Evolutionary conservation across 2,113 vertebrate genomes (phyloP).

Genomic region (Pogona vitticeps): DNA sequence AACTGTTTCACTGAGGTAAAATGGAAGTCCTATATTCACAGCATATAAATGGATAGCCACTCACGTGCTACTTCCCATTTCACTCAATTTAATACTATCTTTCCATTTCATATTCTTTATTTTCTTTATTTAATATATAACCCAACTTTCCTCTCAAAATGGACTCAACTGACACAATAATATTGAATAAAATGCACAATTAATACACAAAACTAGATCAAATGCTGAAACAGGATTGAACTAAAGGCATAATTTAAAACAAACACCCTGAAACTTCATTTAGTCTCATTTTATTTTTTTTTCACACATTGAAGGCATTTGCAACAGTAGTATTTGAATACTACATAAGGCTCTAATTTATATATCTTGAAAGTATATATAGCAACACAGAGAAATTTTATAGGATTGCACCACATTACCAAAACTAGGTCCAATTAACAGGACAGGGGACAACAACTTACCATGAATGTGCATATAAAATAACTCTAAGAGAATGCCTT

Average conservation of each 20-base stretch:
- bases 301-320: not conserved
- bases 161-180: not conserved
- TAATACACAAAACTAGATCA: not conserved
- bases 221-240: not conserved
- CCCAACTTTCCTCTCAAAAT: not conserved
- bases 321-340: not conserved
- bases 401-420: not conserved
- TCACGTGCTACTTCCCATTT: not conserved
- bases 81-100: not conserved
- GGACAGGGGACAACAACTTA: not conserved
- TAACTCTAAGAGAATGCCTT: not conserved
- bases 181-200: not conserved
- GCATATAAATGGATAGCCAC: not conserved
- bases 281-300: not conserved
- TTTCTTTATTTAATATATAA: not conserved
- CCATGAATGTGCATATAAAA: not conserved
- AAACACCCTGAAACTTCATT: not conserved
- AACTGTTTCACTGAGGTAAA: not conserved
- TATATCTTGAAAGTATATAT: not conserved
- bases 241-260: not conserved
- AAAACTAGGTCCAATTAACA: not conserved
- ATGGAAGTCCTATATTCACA: slow-evolving; percentile 1
- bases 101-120: not conserved
- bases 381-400: too few relatives aligned
- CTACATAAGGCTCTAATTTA: not conserved